Evolutionary conservation across 2,113 vertebrate species (phyloP).

Genomic region (Pseudorhombus dupliciocellatus): DNA sequence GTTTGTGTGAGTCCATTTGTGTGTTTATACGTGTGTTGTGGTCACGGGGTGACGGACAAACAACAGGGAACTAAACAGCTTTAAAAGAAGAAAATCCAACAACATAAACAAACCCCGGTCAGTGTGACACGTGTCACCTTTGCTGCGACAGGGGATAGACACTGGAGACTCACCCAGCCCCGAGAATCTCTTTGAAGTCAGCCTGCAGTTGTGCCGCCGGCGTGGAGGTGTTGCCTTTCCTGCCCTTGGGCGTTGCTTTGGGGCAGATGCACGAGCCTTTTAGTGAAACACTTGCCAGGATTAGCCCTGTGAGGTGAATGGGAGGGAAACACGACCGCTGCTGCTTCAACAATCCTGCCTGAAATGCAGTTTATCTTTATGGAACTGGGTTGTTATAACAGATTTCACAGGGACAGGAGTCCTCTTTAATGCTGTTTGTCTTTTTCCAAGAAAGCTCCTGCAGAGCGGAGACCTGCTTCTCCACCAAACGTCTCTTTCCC

Average conservation of each 20-base stretch:
- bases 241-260: slow-evolving; percentile 60
- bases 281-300: slow-evolving; percentile 63
- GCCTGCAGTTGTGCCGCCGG: slow-evolving; percentile 44
- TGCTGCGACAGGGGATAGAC: slow-evolving; percentile 56
- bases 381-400: slow-evolving; percentile 17
- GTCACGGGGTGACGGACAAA: slow-evolving; percentile 68
- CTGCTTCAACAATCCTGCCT: slow-evolving; percentile 24
- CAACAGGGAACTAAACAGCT: slow-evolving; percentile 55
- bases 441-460: background rate
- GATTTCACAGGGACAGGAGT: background rate
- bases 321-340: slow-evolving; percentile 22
- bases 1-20: slow-evolving; percentile 6
- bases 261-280: slow-evolving; percentile 60
- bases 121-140: slow-evolving; percentile 70
- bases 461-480: slow-evolving; percentile 18
- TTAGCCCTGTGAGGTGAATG: slow-evolving; percentile 60
- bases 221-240: slow-evolving; percentile 70
- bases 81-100: slow-evolving; percentile 74
- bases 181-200: slow-evolving; percentile 61
- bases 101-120: slow-evolving; percentile 73
- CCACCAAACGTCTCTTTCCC: slow-evolving; percentile 21
- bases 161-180: slow-evolving; percentile 46
- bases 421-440: slow-evolving; percentile 2
- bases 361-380: slow-evolving; percentile 6
- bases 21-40: slow-evolving; percentile 14